Evolutionary conservation across 2,797 vertebrate genomes (phyloP).

Genomic region (Phaenicophaeus curvirostris): DNA sequence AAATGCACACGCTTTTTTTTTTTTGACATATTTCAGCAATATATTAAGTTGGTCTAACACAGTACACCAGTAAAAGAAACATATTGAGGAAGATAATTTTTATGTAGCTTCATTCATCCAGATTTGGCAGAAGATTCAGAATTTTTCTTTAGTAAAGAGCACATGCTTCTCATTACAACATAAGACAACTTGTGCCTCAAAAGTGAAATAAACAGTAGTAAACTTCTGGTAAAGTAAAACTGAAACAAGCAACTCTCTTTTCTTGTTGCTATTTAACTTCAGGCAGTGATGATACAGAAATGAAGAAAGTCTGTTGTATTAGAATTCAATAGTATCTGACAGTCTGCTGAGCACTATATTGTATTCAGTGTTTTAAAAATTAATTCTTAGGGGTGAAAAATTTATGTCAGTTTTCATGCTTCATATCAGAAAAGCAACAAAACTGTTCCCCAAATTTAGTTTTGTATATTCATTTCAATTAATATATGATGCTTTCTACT

Average conservation of each 20-base stretch:
- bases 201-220: conserved; percentile 26
- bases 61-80: neutral
- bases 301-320: conserved; percentile 14
- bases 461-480: neutral
- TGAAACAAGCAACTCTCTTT: conserved; percentile 19
- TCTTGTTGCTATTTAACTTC: conserved; percentile 50
- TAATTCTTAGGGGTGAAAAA: neutral
- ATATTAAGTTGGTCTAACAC: neutral
- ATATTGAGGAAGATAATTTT: neutral
- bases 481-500: neutral
- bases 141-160: conserved; percentile 53
- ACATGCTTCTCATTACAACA: conserved; percentile 25
- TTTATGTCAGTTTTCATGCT: neutral
- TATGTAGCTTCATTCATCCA: neutral
- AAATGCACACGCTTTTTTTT: neutral
- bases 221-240: conserved; percentile 49
- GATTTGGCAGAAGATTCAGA: neutral
- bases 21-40: neutral
- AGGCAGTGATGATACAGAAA: neutral
- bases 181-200: neutral
- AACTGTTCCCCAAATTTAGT: neutral
- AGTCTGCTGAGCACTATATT: neutral
- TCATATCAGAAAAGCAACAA: neutral
- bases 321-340: neutral
- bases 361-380: neutral